Conservation (phyloP, 2,888 invertebrate genomes). For the Acrobasis repandana region DNA sequence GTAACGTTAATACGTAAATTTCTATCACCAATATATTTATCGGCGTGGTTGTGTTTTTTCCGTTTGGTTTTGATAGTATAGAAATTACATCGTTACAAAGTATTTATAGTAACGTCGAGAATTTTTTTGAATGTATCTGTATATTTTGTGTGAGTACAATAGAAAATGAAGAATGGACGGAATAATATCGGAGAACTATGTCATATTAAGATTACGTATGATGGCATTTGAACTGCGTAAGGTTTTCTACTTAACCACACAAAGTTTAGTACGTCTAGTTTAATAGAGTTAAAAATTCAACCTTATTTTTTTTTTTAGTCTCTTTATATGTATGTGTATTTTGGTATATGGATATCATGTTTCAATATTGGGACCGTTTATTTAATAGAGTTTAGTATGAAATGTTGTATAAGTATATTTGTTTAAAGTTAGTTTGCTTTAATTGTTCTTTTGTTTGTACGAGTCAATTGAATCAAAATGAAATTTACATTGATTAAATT, state of each 20-base stretch:
- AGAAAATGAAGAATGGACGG: slow-evolving; percentile 34
- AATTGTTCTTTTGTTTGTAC: too few species aligned
- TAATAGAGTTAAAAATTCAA: too few species aligned
- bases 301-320: too few species aligned
- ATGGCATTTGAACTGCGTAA: slow-evolving; percentile 39
- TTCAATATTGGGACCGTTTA: too few species aligned
- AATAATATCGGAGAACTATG: slow-evolving; percentile 39
- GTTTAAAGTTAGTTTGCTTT: too few species aligned
- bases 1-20: background rate
- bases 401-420: too few species aligned
- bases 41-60: background rate
- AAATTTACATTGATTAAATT: too few species aligned
- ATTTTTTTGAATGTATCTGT: slow-evolving; percentile 28
- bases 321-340: too few species aligned
- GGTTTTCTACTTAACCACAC: slow-evolving; percentile 14
- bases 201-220: slow-evolving; percentile 46
- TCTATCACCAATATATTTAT: background rate
- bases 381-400: too few species aligned
- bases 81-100: slow-evolving; percentile 20
- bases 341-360: too few species aligned
- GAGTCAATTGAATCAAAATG: too few species aligned
- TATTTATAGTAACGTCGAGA: slow-evolving; percentile 25
- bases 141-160: slow-evolving; percentile 30
- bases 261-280: too few species aligned
- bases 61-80: slow-evolving; percentile 20